phyloP scores from a whole-genome alignment of 2,888 invertebrate genomes.

The Ophion ventricosus region DNA sequence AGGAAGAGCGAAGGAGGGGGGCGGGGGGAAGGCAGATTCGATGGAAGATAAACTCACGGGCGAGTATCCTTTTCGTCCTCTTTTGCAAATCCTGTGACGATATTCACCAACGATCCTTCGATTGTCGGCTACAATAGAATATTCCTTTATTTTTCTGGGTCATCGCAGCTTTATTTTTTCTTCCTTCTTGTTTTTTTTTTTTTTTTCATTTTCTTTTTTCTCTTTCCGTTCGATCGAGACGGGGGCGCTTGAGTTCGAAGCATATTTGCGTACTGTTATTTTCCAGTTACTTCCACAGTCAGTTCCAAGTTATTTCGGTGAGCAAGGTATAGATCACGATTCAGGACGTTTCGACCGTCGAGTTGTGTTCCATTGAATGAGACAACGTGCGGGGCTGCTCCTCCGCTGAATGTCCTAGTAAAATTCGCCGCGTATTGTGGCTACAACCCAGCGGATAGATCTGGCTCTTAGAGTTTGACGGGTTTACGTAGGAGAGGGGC shows the following conservation, averaged over 20 bases:
- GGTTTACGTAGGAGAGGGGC: slow-evolving; percentile 9
- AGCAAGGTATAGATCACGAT: slow-evolving; percentile 43
- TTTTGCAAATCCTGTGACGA: slow-evolving; percentile 39
- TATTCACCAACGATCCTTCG: slow-evolving; percentile 19
- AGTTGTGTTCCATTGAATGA: slow-evolving; percentile 50
- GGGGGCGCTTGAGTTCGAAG: neutral
- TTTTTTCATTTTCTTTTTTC: slow-evolving; percentile 3
- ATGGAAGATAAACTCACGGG: slow-evolving; percentile 15
- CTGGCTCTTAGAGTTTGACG: slow-evolving; percentile 14
- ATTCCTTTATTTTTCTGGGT: slow-evolving; percentile 62
- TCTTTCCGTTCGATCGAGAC: neutral
- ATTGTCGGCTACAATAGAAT: slow-evolving; percentile 26
- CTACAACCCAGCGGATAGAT: slow-evolving; percentile 1
- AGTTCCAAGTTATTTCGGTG: neutral
- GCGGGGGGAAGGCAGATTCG: slow-evolving; percentile 1
- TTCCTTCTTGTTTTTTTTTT: neutral
- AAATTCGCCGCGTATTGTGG: slow-evolving; percentile 36
- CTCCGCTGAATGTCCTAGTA: slow-evolving; percentile 45
- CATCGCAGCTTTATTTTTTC: slow-evolving; percentile 46
- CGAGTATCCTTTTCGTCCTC: slow-evolving; percentile 31
- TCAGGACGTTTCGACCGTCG: slow-evolving; percentile 41
- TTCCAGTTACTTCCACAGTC: slow-evolving; percentile 3
- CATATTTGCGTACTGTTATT: slow-evolving; percentile 25
- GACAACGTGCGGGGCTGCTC: slow-evolving; percentile 16
- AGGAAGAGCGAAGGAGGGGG: neutral